Conservation (phyloP, 2,797 vertebrate species). For the Leptoclinus maculatus region DNA sequence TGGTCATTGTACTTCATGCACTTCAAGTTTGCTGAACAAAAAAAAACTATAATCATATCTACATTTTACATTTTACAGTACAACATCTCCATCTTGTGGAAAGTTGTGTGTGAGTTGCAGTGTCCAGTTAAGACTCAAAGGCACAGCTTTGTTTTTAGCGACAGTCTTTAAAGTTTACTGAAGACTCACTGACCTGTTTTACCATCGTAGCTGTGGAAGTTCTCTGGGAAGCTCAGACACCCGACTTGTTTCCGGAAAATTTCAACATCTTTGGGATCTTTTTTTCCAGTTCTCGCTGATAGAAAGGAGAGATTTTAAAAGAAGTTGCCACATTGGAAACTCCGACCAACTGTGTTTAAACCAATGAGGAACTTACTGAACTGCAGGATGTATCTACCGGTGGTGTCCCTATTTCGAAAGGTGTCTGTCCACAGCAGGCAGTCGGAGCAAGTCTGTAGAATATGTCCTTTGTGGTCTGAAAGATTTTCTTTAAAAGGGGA, state of each 20-base stretch:
- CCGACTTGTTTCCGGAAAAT: constrained; percentile 72
- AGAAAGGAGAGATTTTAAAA: neutral
- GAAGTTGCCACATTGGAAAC: neutral
- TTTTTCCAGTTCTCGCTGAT: constrained; percentile 75
- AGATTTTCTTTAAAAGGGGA: constrained; percentile 70
- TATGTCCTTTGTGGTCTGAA: constrained; percentile 78
- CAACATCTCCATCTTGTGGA: constrained; percentile 64
- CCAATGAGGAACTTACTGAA: constrained; percentile 70
- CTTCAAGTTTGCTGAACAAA: neutral
- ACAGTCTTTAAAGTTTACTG: neutral
- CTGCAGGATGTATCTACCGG: constrained; percentile 76
- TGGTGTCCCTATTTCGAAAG: constrained; percentile 72
- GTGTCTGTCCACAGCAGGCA: constrained; percentile 82
- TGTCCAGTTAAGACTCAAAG: neutral
- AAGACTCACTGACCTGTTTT: constrained; percentile 68
- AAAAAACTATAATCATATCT: neutral
- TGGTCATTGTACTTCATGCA: neutral
- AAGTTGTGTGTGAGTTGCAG: neutral
- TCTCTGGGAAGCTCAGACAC: constrained; percentile 76
- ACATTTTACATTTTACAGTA: neutral
- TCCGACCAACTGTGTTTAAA: neutral
- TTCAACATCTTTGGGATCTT: constrained; percentile 64
- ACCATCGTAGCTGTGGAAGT: constrained; percentile 70
- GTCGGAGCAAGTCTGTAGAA: constrained; percentile 74
- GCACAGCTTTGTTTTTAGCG: neutral